Conservation (phyloP, 2,888 invertebrate species). For the Erannis defoliaria region DNA sequence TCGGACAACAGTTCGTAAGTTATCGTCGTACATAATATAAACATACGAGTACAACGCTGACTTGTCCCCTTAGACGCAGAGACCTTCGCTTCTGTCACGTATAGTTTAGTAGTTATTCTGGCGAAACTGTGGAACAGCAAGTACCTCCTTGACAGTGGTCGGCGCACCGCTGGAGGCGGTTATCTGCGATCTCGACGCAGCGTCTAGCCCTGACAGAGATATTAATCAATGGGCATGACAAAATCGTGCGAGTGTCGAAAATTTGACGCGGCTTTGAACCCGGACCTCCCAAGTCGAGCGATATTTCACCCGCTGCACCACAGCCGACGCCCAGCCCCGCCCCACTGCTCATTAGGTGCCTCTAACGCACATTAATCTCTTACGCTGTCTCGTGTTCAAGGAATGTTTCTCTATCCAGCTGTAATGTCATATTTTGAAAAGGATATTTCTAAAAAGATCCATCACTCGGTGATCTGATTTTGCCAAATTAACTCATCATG, state of each 20-base stretch:
- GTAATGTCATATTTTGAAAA: constrained; percentile 27
- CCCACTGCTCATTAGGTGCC: constrained; percentile 78
- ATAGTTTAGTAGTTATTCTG: constrained; percentile 42
- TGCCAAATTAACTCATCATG: constrained; percentile 27
- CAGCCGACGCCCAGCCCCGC: constrained; percentile 75
- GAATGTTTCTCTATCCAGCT: constrained; percentile 46
- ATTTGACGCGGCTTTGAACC: constrained; percentile 70
- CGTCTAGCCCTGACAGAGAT: constrained; percentile 65
- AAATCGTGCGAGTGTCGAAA: constrained; percentile 85
- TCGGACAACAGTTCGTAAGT: too few relatives aligned
- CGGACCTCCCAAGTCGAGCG: constrained; percentile 82
- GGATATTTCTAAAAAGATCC: constrained; percentile 16
- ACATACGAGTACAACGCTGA: too few relatives aligned
- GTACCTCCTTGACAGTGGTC: constrained; percentile 48
- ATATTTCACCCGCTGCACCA: constrained; percentile 77
- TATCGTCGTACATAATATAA: too few relatives aligned
- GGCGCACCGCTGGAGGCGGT: constrained; percentile 48
- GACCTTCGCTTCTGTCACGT: too few relatives aligned
- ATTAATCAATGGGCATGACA: constrained; percentile 82
- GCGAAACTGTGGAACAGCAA: constrained; percentile 43
- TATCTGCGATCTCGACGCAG: constrained; percentile 68
- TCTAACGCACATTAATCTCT: constrained; percentile 80
- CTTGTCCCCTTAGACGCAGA: too few relatives aligned
- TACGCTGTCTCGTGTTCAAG: constrained; percentile 58
- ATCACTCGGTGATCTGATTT: constrained; percentile 21